phyloP scores from a whole-genome alignment of 2,797 vertebrate genomes.

The Poecilia wingei region DNA sequence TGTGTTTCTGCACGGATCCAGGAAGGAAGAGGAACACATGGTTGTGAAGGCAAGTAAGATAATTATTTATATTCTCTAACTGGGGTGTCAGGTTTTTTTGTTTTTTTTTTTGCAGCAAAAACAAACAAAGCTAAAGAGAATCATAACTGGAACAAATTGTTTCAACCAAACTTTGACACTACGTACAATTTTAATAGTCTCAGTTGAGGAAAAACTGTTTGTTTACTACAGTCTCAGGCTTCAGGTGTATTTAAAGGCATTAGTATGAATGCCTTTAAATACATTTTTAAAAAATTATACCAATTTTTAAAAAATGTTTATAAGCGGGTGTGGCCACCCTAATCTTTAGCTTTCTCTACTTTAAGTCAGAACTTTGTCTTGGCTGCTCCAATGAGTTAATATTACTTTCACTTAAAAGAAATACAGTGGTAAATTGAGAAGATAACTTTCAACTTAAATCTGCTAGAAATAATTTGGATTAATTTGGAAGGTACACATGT shows the following conservation, averaged over 20 bases:
- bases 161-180: neutral
- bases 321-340: too few species aligned
- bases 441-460: neutral
- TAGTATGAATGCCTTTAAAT: too few species aligned
- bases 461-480: neutral
- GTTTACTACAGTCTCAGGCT: neutral
- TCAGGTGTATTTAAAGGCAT: neutral
- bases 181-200: neutral
- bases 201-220: neutral
- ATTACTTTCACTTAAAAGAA: neutral
- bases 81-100: neutral
- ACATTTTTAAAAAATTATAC: too few species aligned
- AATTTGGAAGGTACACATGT: neutral
- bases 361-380: neutral
- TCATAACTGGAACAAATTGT: neutral
- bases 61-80: constrained; percentile 31
- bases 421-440: neutral
- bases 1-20: constrained; percentile 85
- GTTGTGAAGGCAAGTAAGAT: constrained; percentile 45
- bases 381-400: neutral
- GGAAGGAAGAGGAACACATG: constrained; percentile 60
- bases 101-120: neutral
- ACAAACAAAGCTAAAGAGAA: neutral
- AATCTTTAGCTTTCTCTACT: neutral
- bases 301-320: neutral